A percentile compares a stretch with the other conserved stretches of the same genome.
phyloP scores from a whole-genome alignment of 2,888 invertebrate genomes.

The Leptinotarsa rubiginosa region DNA sequence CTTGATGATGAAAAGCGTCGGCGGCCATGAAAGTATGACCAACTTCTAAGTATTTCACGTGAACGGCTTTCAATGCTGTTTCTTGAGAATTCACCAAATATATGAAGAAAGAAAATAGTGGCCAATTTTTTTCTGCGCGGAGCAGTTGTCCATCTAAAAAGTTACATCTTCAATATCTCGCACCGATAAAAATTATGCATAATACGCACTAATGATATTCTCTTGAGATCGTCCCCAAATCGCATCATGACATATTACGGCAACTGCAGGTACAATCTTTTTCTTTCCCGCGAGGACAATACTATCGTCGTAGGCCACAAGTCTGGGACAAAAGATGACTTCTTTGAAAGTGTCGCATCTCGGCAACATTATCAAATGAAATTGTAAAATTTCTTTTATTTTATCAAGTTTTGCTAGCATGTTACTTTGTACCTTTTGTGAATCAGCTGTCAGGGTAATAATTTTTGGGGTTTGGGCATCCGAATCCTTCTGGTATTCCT shows the following conservation, averaged over 20 bases:
- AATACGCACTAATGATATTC: conserved; percentile 42
- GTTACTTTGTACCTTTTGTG: conserved; percentile 30
- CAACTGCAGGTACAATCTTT: conserved; percentile 27
- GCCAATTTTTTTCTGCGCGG: neutral
- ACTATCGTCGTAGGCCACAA: conserved; percentile 44
- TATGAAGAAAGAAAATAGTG: neutral
- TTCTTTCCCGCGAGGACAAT: conserved; percentile 42
- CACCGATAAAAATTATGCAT: conserved; percentile 13
- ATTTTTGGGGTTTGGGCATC: conserved; percentile 9
- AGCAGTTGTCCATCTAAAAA: neutral
- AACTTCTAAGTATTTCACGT: neutral
- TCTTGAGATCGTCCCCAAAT: conserved; percentile 40
- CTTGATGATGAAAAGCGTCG: conserved; percentile 8
- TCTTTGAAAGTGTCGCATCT: conserved; percentile 24
- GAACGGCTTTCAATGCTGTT: neutral
- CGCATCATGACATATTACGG: conserved; percentile 45
- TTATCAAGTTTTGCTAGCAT: neutral
- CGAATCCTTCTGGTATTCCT: conserved; percentile 32
- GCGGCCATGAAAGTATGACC: neutral
- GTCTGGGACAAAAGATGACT: conserved; percentile 31
- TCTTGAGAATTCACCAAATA: neutral
- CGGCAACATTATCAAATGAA: conserved; percentile 9
- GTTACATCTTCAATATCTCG: neutral
- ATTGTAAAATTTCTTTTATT: neutral
- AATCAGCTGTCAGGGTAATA: conserved; percentile 25